Conservation (phyloP, 2,113 vertebrate genomes). For the Turdus rufiventris region DNA sequence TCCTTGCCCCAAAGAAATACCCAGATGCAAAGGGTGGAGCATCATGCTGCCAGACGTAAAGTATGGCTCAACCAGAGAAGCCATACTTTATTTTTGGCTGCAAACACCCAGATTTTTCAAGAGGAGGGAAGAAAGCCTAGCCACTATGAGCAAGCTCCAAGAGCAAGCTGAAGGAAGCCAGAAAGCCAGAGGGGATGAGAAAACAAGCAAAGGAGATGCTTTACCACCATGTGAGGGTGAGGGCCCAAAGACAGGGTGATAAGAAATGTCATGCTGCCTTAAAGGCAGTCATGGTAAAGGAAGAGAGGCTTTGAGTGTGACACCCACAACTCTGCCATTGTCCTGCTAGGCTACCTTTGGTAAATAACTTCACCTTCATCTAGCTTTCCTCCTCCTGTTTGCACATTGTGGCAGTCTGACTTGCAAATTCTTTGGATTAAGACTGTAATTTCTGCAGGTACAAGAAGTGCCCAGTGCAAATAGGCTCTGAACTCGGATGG, state of each 20-base stretch:
- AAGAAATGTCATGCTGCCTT: neutral
- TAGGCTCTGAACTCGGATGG: neutral
- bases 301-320: neutral
- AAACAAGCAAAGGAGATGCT: neutral
- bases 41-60: neutral
- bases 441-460: neutral
- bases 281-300: neutral
- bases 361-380: neutral
- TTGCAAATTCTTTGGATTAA: neutral
- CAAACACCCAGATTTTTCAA: neutral
- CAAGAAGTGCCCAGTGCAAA: neutral
- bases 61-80: neutral
- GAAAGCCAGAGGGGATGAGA: neutral
- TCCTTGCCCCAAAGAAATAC: constrained; percentile 25
- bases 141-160: neutral
- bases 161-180: neutral
- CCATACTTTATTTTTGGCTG: neutral
- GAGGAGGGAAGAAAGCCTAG: neutral
- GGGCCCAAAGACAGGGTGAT: neutral
- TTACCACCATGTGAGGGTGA: neutral
- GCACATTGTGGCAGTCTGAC: neutral
- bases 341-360: neutral
- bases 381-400: neutral
- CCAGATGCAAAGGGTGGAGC: neutral
- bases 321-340: neutral